These are phyloP conservation scores for Vimba vimba DNA, from an alignment of 2,113 vertebrate species.

Conservation along the genomic window DNA sequence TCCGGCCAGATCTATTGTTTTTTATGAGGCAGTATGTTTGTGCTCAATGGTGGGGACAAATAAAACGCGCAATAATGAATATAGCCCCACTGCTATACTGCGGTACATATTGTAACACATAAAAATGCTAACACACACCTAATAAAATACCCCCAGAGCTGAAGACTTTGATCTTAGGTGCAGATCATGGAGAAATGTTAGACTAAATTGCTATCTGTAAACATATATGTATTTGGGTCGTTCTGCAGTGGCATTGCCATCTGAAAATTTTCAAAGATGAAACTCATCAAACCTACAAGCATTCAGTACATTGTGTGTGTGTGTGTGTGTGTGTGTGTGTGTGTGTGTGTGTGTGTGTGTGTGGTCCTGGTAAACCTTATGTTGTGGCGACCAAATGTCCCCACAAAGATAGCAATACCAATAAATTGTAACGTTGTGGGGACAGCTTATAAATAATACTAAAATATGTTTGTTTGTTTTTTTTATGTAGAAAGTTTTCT, in stretches of 20 bases:
- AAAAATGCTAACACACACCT: neutral
- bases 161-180: neutral
- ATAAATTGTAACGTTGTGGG: too few species aligned
- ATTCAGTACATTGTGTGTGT: neutral
- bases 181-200: neutral
- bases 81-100: neutral
- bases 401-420: too few species aligned
- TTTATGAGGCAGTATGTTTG: neutral
- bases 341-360: too few species aligned
- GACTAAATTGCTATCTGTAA: neutral
- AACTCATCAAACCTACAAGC: neutral
- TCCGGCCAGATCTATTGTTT: neutral
- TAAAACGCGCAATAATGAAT: neutral
- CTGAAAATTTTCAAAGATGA: neutral
- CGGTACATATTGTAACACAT: neutral
- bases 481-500: too few species aligned
- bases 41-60: slow-evolving; percentile 30
- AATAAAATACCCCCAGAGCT: neutral
- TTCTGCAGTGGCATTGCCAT: neutral
- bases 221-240: slow-evolving; percentile 14
- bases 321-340: too few species aligned
- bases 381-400: too few species aligned
- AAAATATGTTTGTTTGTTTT: too few species aligned
- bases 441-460: too few species aligned
- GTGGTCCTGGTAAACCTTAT: too few species aligned